Conservation (phyloP, 1,140 invertebrate species). For the Amyelois transitella region DNA sequence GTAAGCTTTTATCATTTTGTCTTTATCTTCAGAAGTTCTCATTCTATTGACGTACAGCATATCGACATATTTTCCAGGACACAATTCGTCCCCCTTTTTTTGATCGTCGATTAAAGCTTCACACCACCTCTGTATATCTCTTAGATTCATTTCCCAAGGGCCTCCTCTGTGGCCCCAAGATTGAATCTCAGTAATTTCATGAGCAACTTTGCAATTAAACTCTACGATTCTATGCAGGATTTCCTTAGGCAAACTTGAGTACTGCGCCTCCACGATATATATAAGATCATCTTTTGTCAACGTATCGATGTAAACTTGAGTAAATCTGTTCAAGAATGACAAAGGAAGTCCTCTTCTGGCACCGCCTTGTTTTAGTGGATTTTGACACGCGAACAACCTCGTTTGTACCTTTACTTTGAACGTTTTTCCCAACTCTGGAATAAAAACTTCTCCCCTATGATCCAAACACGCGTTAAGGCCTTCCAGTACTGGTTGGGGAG, state of each 20-base stretch:
- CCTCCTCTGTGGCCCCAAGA: slow-evolving; percentile 85
- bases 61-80: slow-evolving; percentile 81
- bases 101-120: slow-evolving; percentile 74
- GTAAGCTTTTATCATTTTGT: slow-evolving; percentile 78
- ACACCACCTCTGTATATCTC: slow-evolving; percentile 96
- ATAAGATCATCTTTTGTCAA: slow-evolving; percentile 85
- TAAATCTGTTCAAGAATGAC: slow-evolving; percentile 98
- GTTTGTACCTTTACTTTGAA: slow-evolving; percentile 88
- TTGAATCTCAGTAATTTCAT: slow-evolving; percentile 77
- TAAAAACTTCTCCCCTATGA: slow-evolving; percentile 96
- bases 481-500: slow-evolving; percentile 98
- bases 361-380: slow-evolving; percentile 97
- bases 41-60: slow-evolving; percentile 89
- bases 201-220: slow-evolving; percentile 84
- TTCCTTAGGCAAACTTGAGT: slow-evolving; percentile 70
- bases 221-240: slow-evolving; percentile 84
- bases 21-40: slow-evolving; percentile 83
- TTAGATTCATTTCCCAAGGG: slow-evolving; percentile 97
- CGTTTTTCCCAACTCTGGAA: slow-evolving; percentile 93
- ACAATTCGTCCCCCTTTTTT: slow-evolving; percentile 27
- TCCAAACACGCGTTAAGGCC: slow-evolving; percentile 99
- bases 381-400: slow-evolving; percentile 97
- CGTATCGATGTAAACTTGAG: slow-evolving; percentile 93
- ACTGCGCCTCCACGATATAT: slow-evolving; percentile 76
- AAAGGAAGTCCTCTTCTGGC: slow-evolving; percentile 95